Base-by-base conservation (phyloP, 1,140 invertebrate genomes). In the Globodera rostochiensis region DNA sequence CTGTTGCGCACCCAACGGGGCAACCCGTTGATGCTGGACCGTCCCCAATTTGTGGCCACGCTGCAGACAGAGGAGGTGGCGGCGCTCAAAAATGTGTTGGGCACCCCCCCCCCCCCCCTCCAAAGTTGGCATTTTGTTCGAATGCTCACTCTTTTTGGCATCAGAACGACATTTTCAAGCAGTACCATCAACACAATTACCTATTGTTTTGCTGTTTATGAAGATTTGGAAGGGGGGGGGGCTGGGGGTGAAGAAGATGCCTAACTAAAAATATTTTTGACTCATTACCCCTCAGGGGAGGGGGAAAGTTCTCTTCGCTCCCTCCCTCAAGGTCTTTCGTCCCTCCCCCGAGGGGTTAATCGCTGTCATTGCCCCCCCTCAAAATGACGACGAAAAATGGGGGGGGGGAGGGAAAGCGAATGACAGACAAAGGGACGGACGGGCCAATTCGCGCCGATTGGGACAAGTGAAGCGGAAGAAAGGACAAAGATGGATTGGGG, bases 31-130 rank as follows among this genome's bases (percentile, higher is more conserved):
- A 53, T 86, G 45, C 74, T 87, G 49, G 88, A 89, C 79, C 71
- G 77, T 36, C 87, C 87, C 36, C 88, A 76, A 79, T 87, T 84
- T 79, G 81, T 73, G 74, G 85, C 86, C 81, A 69, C 82, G 80
- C 83, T 86, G 92, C 93, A 89, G 92, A 96, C 95, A 94, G 87
- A 95, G 95, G 71, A 95, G 73, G 84, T 85, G 36, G 36, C 8
- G 36, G 36, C 8, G 21, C 7, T n/a, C 5, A 47, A 60, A 49
- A 57, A 15, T 19, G 21, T 81, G 67, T 80, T 80, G 74, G 7
- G n/a, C 66, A n/a, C n/a, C n/a, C n/a, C 66, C 8, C 67, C 67
- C 11, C 19, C 19, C 19, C 8, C 15, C 53, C 1, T 1, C 53
- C 8, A 0, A 53, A 53, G 0, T 53, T 53, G 4, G 50, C 50